Conservation (phyloP, 2,888 invertebrate species). For the Eubasilissa splendida region DNA sequence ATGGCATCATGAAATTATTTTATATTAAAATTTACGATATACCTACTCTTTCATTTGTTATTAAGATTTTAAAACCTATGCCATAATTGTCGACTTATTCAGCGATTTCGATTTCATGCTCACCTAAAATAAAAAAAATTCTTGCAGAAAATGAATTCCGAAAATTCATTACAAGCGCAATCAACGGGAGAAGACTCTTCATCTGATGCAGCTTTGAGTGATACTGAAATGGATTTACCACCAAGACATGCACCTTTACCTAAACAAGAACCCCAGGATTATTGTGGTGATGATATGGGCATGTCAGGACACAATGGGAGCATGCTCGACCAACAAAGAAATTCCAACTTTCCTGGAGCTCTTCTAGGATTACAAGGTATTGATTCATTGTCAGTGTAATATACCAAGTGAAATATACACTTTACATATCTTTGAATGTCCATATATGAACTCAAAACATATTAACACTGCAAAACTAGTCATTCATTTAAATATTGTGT, state of each 20-base stretch:
- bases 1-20: too few relatives aligned
- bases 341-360: conserved; percentile 85
- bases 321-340: conserved; percentile 75
- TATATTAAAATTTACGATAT: too few relatives aligned
- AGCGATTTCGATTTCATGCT: too few relatives aligned
- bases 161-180: conserved; percentile 76
- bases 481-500: too few relatives aligned
- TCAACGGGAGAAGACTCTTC: conserved; percentile 89
- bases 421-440: too few relatives aligned
- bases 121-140: neutral
- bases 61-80: too few relatives aligned
- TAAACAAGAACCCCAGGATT: conserved; percentile 83
- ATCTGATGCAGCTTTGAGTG: conserved; percentile 86
- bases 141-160: conserved; percentile 71
- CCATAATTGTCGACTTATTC: too few relatives aligned
- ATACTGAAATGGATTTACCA: conserved; percentile 74
- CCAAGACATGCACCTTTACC: conserved; percentile 68
- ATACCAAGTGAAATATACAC: too few relatives aligned
- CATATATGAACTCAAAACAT: too few relatives aligned
- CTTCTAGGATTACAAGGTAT: conserved; percentile 87
- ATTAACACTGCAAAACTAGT: too few relatives aligned
- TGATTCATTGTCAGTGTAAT: neutral
- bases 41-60: too few relatives aligned
- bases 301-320: conserved; percentile 77
- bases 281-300: conserved; percentile 77